Conservation (phyloP, 2,888 invertebrate genomes). For the Acrobeloides nanus region DNA sequence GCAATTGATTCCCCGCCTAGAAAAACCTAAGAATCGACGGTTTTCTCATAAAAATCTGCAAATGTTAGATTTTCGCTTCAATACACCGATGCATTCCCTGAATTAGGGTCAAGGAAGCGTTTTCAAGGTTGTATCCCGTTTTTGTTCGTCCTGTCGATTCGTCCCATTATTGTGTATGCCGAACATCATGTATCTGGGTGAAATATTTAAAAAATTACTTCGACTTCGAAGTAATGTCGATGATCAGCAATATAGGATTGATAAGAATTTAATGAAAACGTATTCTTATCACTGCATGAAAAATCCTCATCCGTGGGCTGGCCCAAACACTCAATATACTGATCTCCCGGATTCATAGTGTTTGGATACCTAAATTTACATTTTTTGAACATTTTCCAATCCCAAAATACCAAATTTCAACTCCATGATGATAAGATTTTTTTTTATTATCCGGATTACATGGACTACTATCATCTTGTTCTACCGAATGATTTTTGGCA, state of each 20-base stretch:
- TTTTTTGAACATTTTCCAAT: constrained; percentile 11
- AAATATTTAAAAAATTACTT: too few relatives aligned
- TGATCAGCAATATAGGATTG: constrained; percentile 40
- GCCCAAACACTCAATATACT: constrained; percentile 37
- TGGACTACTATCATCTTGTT: constrained; percentile 19
- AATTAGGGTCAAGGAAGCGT: too few relatives aligned
- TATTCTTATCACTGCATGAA: constrained; percentile 35
- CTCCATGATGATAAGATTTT: constrained; percentile 42
- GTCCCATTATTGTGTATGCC: too few relatives aligned
- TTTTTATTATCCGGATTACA: constrained; percentile 17
- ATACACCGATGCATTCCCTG: too few relatives aligned
- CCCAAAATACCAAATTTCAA: constrained; percentile 34
- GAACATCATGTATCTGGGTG: too few relatives aligned
- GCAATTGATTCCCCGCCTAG: too few relatives aligned
- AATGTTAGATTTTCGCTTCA: too few relatives aligned
- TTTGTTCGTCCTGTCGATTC: too few relatives aligned
- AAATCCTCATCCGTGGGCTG: constrained; percentile 42
- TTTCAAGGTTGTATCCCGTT: too few relatives aligned
- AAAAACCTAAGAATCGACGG: too few relatives aligned
- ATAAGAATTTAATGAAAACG: constrained; percentile 31
- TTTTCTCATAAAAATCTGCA: too few relatives aligned
- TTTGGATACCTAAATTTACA: constrained; percentile 33
- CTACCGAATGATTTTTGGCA: constrained; percentile 17
- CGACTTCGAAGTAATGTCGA: constrained; percentile 36
- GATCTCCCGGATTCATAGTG: constrained; percentile 28